These are phyloP conservation scores for Diglossa brunneiventris DNA, from an alignment of 2,113 vertebrate species.

Conservation along the genomic window DNA sequence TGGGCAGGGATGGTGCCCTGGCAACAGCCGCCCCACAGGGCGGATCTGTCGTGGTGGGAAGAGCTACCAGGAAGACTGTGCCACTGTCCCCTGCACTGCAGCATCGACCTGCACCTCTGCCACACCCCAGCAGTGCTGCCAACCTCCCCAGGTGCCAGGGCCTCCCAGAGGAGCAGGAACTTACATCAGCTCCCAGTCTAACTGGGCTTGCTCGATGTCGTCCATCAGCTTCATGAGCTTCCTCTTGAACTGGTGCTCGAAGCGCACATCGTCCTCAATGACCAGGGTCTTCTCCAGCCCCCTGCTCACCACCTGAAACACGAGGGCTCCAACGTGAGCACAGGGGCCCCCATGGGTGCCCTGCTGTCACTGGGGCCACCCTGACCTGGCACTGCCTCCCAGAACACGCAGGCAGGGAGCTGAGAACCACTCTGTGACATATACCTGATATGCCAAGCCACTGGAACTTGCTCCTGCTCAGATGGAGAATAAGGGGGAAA, in stretches of 20 bases:
- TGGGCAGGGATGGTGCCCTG: background rate
- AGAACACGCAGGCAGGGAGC: background rate
- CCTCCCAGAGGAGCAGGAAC: constrained; percentile 8
- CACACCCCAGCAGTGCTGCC: background rate
- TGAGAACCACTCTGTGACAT: background rate
- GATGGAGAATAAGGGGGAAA: background rate
- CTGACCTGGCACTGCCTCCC: background rate
- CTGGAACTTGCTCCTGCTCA: background rate
- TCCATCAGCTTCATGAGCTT: constrained; percentile 87
- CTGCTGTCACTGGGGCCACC: background rate
- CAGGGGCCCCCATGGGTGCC: fast-evolving
- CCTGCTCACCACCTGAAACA: constrained; percentile 81
- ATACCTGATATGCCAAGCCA: fast-evolving
- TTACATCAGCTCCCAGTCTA: constrained; percentile 99
- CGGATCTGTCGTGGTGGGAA: background rate
- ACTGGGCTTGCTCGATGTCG: constrained; percentile 77
- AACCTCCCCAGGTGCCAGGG: fast-evolving
- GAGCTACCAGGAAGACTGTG: background rate
- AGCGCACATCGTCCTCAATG: constrained; percentile 93
- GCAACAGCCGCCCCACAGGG: background rate
- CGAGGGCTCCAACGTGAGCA: background rate
- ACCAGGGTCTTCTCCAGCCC: constrained; percentile 84
- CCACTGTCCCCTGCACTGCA: background rate
- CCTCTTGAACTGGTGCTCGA: constrained; percentile 91
- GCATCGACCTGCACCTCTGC: background rate